These are phyloP conservation scores for Cyprinus carpio DNA, from an alignment of 2,113 vertebrate genomes.

Conservation along the genomic window DNA sequence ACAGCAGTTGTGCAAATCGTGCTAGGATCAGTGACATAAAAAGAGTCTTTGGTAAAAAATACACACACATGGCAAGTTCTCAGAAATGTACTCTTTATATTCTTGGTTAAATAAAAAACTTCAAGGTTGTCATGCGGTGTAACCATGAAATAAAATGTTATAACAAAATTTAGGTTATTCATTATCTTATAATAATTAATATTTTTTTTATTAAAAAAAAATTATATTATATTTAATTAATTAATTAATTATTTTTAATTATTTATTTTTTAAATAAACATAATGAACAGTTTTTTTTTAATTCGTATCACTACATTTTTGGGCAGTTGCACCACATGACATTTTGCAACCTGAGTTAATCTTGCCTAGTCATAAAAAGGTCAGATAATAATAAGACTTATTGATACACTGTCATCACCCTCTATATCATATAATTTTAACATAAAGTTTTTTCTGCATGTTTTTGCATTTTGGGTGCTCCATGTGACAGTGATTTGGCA, in stretches of 20 bases:
- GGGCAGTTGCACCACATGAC: neutral
- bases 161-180: too few relatives aligned
- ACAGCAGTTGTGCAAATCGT: conserved; percentile 40
- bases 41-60: neutral
- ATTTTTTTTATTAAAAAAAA: too few relatives aligned
- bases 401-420: neutral
- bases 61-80: neutral
- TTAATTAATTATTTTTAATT: too few relatives aligned
- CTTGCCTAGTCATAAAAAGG: neutral
- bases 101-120: neutral
- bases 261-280: too few relatives aligned
- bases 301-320: neutral
- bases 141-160: neutral
- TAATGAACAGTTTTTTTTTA: too few relatives aligned
- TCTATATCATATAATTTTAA: neutral
- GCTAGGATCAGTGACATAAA: too few relatives aligned
- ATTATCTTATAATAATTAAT: too few relatives aligned
- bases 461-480: neutral
- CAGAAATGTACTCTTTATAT: neutral
- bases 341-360: neutral
- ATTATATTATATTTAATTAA: too few relatives aligned
- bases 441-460: neutral
- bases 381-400: neutral
- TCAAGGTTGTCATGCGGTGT: neutral
- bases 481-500: too few relatives aligned